These are phyloP conservation scores for silkworm (Bombyx mori) DNA, from an alignment of 1,140 invertebrate species.

Conservation along the genomic window ASM3026992v2 NC_085120.1:1104001-1104500, in stretches of 20 bases:
- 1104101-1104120: slow-evolving; percentile 18
- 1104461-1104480: not conserved
- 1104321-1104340: too few relatives aligned
- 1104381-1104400: too few relatives aligned
- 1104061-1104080: slow-evolving; percentile 36
- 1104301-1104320: too few relatives aligned
- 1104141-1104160: slow-evolving; percentile 34
- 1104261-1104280: too few relatives aligned
- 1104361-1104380: too few relatives aligned
- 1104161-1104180: not conserved
- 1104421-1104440: slow-evolving; percentile 38
- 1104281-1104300: too few relatives aligned
- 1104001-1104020: slow-evolving; percentile 26
- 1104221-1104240: too few relatives aligned
- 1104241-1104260: too few relatives aligned
- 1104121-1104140: slow-evolving; percentile 26
- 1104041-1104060: slow-evolving; percentile 36
- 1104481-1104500: not conserved
- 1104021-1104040: slow-evolving; percentile 29
- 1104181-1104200: not conserved
- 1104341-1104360: too few relatives aligned
- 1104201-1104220: too few relatives aligned
- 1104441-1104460: slow-evolving; percentile 17
- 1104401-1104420: not conserved
- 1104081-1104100: slow-evolving; percentile 22